Evolutionary conservation across 2,797 vertebrate genomes (phyloP).

Genomic region (Jordanella pulchra): DNA sequence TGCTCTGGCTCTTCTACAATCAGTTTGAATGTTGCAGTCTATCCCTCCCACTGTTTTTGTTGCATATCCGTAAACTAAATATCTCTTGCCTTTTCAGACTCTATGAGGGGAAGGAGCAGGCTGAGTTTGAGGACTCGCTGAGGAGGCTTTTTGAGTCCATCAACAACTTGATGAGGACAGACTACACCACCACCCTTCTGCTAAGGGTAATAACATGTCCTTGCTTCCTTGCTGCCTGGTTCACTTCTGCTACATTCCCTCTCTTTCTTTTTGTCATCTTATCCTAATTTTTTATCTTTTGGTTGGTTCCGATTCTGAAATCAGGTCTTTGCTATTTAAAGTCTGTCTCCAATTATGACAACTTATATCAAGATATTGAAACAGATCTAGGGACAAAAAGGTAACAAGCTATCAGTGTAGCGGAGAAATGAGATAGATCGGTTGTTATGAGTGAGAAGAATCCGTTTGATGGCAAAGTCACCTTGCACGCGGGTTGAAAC

Average conservation of each 20-base stretch:
- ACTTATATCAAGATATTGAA: slow-evolving; percentile 11
- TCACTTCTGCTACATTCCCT: neutral
- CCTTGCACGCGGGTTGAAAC: slow-evolving; percentile 33
- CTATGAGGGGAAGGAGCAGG: slow-evolving; percentile 96
- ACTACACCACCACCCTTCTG: slow-evolving; percentile 88
- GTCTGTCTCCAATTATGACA: slow-evolving; percentile 12
- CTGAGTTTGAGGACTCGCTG: slow-evolving; percentile 94
- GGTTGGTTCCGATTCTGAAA: slow-evolving; percentile 16
- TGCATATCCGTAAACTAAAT: slow-evolving; percentile 14
- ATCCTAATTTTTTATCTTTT: slow-evolving; percentile 4
- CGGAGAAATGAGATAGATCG: slow-evolving; percentile 28
- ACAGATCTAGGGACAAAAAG: slow-evolving; percentile 21
- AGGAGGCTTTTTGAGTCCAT: slow-evolving; percentile 95
- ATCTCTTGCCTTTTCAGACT: slow-evolving; percentile 74
- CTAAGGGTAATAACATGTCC: slow-evolving; percentile 82
- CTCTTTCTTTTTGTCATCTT: slow-evolving; percentile 4
- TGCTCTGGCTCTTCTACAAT: neutral
- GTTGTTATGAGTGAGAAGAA: slow-evolving; percentile 22
- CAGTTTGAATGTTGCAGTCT: slow-evolving; percentile 3
- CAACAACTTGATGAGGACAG: slow-evolving; percentile 94
- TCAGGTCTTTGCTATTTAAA: slow-evolving; percentile 30
- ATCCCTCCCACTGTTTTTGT: slow-evolving; percentile 1
- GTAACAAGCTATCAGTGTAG: slow-evolving; percentile 11
- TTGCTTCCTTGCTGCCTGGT: neutral
- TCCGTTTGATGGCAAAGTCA: slow-evolving; percentile 44